Conservation (phyloP, 2,113 vertebrate genomes). For the Platanista minor region DNA sequence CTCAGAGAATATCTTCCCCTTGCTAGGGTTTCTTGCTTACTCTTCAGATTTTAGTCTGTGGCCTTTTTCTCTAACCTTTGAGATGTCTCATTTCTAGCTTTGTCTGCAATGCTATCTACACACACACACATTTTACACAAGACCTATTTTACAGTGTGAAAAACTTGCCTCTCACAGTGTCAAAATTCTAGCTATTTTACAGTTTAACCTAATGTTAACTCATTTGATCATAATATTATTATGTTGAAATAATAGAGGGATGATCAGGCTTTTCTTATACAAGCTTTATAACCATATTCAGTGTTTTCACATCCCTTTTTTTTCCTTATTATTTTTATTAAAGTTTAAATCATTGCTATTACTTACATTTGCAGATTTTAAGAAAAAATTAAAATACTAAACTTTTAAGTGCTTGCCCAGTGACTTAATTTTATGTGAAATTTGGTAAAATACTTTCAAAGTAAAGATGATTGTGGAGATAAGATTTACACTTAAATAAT, state of each 20-base stretch:
- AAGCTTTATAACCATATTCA: background rate
- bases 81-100: background rate
- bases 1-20: background rate
- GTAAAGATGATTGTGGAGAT: background rate
- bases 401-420: background rate
- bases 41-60: background rate
- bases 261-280: background rate
- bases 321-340: background rate
- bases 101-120: background rate
- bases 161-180: background rate
- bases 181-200: background rate
- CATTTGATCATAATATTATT: background rate
- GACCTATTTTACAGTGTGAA: background rate
- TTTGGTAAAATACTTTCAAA: background rate
- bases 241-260: background rate
- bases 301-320: background rate
- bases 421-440: background rate
- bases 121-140: background rate
- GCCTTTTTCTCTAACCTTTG: background rate
- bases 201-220: background rate
- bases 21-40: background rate
- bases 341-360: background rate
- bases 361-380: background rate
- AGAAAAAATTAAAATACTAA: background rate
- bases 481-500: background rate